A percentile compares a stretch with the other conserved stretches of the same genome.
Conservation (phyloP, 2,888 invertebrate genomes). For the Synergus itoensis region DNA sequence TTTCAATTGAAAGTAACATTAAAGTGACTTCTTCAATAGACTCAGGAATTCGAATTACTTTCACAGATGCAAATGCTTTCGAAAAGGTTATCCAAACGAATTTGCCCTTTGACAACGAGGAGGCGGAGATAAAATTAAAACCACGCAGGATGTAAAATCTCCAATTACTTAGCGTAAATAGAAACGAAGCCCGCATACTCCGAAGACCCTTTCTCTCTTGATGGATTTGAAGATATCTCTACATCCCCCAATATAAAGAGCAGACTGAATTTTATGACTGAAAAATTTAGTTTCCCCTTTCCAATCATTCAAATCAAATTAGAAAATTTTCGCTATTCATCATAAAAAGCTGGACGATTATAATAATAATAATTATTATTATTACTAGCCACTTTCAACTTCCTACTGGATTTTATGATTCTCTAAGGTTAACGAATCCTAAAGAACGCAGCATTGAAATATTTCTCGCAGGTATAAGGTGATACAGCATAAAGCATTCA, state of each 20-base stretch:
- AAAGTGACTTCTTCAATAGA: background rate
- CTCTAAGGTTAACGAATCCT: slow-evolving; percentile 28
- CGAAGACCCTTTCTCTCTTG: background rate
- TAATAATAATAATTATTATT: too few species aligned
- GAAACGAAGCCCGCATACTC: slow-evolving; percentile 55
- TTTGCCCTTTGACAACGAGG: background rate
- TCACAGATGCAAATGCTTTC: background rate
- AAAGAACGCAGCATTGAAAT: slow-evolving; percentile 28
- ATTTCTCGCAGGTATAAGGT: slow-evolving; percentile 30
- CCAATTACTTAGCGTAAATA: slow-evolving; percentile 65
- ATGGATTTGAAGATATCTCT: background rate
- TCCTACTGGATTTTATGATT: background rate
- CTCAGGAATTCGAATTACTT: background rate
- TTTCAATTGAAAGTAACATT: too few species aligned
- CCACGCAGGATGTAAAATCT: slow-evolving; percentile 68
- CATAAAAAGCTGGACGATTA: too few species aligned
- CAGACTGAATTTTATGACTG: too few species aligned
- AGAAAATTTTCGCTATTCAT: too few species aligned
- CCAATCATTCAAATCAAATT: too few species aligned
- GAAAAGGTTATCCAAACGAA: background rate
- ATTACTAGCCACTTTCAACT: too few species aligned
- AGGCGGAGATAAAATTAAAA: slow-evolving; percentile 25
- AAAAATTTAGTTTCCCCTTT: too few species aligned
- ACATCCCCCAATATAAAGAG: background rate
- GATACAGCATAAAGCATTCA: slow-evolving; percentile 31